These are phyloP conservation scores for Coregonus ussuriensis DNA, from an alignment of 2,797 vertebrate genomes.

Conservation along the genomic window DNA sequence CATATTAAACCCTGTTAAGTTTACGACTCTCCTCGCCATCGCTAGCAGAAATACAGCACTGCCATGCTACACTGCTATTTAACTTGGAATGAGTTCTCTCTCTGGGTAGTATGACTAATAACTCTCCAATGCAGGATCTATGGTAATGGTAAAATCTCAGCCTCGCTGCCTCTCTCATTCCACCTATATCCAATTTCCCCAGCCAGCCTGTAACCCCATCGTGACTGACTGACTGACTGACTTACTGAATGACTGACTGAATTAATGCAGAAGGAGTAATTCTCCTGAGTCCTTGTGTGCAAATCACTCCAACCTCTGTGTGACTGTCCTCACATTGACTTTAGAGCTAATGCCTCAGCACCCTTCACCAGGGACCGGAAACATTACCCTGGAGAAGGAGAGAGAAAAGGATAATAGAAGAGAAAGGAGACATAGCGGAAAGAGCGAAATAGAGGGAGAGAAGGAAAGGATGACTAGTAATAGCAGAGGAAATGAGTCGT, in stretches of 20 bases:
- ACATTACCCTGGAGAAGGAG: slow-evolving; percentile 25
- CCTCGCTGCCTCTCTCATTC: slow-evolving; percentile 37
- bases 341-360: slow-evolving; percentile 50
- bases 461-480: too few species aligned
- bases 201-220: slow-evolving; percentile 47
- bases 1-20: slow-evolving; percentile 36
- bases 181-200: slow-evolving; percentile 57
- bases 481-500: background rate
- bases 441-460: too few species aligned
- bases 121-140: slow-evolving; percentile 35
- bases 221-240: slow-evolving; percentile 28
- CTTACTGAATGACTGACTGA: too few species aligned
- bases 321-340: slow-evolving; percentile 42
- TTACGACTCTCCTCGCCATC: slow-evolving; percentile 47
- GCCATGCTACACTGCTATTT: slow-evolving; percentile 42
- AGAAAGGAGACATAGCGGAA: slow-evolving; percentile 13
- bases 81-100: slow-evolving; percentile 27
- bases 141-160: slow-evolving; percentile 62
- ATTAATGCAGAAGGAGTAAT: too few species aligned
- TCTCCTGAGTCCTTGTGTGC: slow-evolving; percentile 16
- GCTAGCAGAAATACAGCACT: slow-evolving; percentile 21
- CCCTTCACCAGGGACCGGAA: slow-evolving; percentile 36
- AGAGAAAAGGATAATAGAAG: slow-evolving; percentile 23
- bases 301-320: too few species aligned
- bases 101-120: slow-evolving; percentile 33